Evolutionary conservation across 2,797 vertebrate genomes (phyloP), one percentile per base, ranked within the genome.

Genomic region (Gallirallus australis): DNA sequence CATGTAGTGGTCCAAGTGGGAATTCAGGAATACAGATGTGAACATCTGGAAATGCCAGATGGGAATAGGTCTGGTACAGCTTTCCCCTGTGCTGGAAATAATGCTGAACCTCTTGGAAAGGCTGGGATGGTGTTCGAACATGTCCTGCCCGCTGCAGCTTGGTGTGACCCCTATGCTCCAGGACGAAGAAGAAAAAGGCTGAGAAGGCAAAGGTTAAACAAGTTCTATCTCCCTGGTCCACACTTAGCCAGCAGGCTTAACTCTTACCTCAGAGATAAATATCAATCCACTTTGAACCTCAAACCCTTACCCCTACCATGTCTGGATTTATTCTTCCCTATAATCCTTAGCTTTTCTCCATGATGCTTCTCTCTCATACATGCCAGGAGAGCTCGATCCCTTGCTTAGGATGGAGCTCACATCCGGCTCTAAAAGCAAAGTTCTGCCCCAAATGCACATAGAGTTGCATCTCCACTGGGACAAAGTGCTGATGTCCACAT

Each of bases 361-460:
- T 3, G 1, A 9, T 65, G 12, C 7, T 85, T 48, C 31, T 53
- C 19, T 75, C 61, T n/a, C 9, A 19, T 25, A 33, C 50, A 0
- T 56, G n/a, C n/a, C 57, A 54, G 31, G 25, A 73, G 12, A 28
- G 30, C 48, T 59, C 6, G 1, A 2, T 31, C 2, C 0, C 40
- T 77, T 53, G 23, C 37, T 28, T 66, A 54, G 56, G 47, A 28
- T 0, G 37, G 30, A 89, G 30, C 13, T 81, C 1, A 0, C 27
- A 13, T 45, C 39, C 60, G n/a, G 18, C 12, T 18, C 39, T 35
- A 50, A 59, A 89, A 84, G 27, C 15, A 75, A 89, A 84, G 84
- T 64, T 39, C 48, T 8, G 1, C 30, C 83, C 6, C 28, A n/a
- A 35, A 37, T 16, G 12, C 11, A n/a, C 18, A 13, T 3, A 1